Evolutionary conservation across 2,797 vertebrate species (phyloP).

Genomic region (Menidia menidia): DNA sequence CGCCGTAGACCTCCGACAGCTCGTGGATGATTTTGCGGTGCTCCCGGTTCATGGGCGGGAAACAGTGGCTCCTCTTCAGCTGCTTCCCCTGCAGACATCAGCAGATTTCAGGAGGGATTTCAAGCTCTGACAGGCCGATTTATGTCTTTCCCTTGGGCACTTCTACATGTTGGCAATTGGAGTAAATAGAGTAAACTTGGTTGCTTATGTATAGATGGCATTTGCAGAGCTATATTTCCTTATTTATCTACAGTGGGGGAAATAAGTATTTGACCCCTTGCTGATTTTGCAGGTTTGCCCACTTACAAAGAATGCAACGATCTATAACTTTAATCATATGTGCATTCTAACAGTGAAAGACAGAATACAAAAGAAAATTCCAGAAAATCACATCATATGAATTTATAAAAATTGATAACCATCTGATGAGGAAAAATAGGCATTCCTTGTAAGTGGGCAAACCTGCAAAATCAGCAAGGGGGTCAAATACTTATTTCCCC

Average conservation of each 20-base stretch:
- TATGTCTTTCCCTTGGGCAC: background rate
- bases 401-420: too few species aligned
- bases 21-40: slow-evolving; percentile 95
- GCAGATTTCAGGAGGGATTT: background rate
- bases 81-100: slow-evolving; percentile 88
- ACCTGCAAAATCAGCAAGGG: too few species aligned
- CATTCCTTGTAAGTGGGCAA: too few species aligned
- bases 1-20: slow-evolving; percentile 91
- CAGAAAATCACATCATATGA: too few species aligned
- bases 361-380: too few species aligned
- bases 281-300: too few species aligned
- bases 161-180: background rate
- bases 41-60: slow-evolving; percentile 96
- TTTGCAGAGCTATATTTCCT: background rate
- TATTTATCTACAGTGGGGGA: background rate
- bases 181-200: background rate
- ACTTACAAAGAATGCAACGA: too few species aligned
- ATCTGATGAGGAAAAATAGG: too few species aligned
- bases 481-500: too few species aligned
- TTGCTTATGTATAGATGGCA: background rate
- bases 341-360: too few species aligned
- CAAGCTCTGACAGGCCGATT: background rate
- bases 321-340: too few species aligned
- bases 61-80: slow-evolving; percentile 91
- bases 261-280: too few species aligned